phyloP scores from a whole-genome alignment of 1,140 invertebrate species.

The Rhopalosiphum maidis region DNA sequence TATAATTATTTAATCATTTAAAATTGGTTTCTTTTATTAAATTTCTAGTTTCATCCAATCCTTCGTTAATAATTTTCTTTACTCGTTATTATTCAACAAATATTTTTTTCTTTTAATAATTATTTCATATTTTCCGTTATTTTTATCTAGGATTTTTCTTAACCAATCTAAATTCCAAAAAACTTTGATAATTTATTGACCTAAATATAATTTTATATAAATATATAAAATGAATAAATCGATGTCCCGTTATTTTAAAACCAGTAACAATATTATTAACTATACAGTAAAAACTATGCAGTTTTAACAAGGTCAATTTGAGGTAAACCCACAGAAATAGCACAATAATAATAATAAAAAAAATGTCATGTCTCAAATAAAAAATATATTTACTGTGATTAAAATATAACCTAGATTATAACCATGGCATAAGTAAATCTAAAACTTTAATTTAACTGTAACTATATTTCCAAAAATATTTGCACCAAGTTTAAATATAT shows the following conservation, averaged over 20 bases:
- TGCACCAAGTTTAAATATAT: too few species aligned
- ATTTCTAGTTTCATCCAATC: background rate
- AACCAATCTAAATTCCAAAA: background rate
- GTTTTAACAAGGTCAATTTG: background rate
- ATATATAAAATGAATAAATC: too few species aligned
- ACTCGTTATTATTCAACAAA: background rate
- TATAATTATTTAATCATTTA: background rate
- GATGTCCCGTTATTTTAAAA: background rate
- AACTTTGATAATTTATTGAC: background rate
- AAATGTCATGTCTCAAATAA: too few species aligned
- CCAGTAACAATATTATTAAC: background rate
- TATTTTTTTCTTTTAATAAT: constrained; percentile 17
- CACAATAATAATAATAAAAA: background rate
- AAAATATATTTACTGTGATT: too few species aligned
- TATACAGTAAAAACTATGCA: background rate
- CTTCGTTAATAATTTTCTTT: background rate
- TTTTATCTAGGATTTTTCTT: background rate
- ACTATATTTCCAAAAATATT: too few species aligned
- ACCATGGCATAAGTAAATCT: too few species aligned
- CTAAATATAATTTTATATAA: background rate
- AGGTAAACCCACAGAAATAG: background rate
- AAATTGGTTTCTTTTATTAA: background rate
- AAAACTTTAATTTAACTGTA: too few species aligned
- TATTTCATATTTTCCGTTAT: constrained; percentile 6
- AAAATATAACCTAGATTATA: too few species aligned